A percentile compares a stretch with the other conserved stretches of the same genome.
Conservation (phyloP, 2,113 vertebrate genomes). For the Leptodactylus fuscus region DNA sequence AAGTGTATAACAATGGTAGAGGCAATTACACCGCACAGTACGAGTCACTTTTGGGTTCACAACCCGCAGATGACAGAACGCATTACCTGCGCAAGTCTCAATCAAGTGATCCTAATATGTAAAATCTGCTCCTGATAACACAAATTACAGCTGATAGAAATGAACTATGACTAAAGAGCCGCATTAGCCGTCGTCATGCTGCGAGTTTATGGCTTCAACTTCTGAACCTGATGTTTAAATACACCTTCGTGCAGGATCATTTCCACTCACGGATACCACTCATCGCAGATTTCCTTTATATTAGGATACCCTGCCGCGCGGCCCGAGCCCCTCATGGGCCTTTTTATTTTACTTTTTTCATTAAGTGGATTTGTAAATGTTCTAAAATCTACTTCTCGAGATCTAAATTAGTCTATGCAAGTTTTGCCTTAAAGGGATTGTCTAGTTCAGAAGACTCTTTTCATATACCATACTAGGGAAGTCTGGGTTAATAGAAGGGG, state of each 20-base stretch:
- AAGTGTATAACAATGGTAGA: not conserved
- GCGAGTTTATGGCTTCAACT: conserved; percentile 36
- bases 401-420: not conserved
- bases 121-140: conserved; percentile 16
- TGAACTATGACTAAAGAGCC: conserved; percentile 33
- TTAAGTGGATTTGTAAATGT: not conserved
- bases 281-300: conserved; percentile 7
- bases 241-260: conserved; percentile 29
- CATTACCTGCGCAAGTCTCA: not conserved
- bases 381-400: not conserved
- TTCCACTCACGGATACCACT: not conserved
- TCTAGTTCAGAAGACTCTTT: no score
- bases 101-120: conserved; percentile 15
- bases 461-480: no score
- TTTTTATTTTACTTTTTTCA: not conserved
- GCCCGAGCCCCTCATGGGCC: not conserved
- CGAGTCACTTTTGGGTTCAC: not conserved
- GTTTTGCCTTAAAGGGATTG: no score
- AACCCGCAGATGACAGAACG: conserved; percentile 1
- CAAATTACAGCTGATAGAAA: conserved; percentile 25
- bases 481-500: no score
- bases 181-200: conserved; percentile 1
- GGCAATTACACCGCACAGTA: not conserved
- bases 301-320: not conserved
- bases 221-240: conserved; percentile 33